Conservation (phyloP, 2,888 invertebrate genomes). For the Yponomeuta plumbellus region DNA sequence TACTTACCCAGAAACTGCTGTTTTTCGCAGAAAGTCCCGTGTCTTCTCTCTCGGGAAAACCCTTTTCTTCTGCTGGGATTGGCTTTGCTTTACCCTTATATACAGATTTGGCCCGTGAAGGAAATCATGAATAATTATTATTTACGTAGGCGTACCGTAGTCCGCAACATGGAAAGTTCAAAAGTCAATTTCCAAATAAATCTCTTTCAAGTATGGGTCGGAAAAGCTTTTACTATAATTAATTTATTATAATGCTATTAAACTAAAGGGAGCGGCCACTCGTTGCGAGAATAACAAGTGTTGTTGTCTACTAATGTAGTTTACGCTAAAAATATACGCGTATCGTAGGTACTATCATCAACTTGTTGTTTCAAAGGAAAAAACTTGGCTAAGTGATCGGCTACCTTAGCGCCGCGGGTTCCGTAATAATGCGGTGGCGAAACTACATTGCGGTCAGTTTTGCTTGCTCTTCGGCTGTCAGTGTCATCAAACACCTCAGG, state of each 20-base stretch:
- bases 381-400: background rate
- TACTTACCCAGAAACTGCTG: background rate
- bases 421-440: background rate
- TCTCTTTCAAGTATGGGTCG: background rate
- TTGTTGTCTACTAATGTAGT: background rate
- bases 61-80: background rate
- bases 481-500: background rate
- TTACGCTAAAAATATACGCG: constrained; percentile 4
- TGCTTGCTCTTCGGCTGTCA: background rate
- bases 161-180: background rate
- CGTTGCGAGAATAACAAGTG: background rate
- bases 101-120: background rate
- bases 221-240: background rate
- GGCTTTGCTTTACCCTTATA: background rate
- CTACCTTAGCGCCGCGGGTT: background rate
- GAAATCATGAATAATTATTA: background rate
- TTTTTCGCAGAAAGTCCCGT: background rate
- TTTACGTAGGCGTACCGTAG: background rate
- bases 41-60: background rate
- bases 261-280: background rate
- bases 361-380: constrained; percentile 3
- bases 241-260: background rate
- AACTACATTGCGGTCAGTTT: background rate
- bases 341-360: constrained; percentile 3
- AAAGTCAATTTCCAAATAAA: constrained; percentile 3